Evolutionary conservation across 2,888 invertebrate genomes (phyloP).

Genomic region (Bugula neritina): DNA sequence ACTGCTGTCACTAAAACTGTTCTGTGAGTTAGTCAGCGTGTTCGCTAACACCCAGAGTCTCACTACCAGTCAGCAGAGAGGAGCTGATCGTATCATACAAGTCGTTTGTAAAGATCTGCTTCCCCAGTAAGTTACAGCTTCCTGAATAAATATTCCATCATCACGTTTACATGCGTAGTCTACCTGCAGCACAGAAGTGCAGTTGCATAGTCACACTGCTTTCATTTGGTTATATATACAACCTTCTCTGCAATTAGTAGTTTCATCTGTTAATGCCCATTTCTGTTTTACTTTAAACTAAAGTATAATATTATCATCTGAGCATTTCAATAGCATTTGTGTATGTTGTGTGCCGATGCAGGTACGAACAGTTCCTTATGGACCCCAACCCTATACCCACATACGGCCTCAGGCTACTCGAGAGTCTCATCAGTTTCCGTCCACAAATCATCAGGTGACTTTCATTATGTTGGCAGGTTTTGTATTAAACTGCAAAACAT

Average conservation of each 20-base stretch:
- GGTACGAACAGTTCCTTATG: slow-evolving; percentile 50
- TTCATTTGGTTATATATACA: too few relatives aligned
- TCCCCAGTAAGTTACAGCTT: slow-evolving; percentile 41
- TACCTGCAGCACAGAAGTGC: too few relatives aligned
- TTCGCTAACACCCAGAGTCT: slow-evolving; percentile 42
- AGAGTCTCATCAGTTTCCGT: slow-evolving; percentile 44
- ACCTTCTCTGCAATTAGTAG: too few relatives aligned
- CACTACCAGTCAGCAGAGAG: slow-evolving; percentile 29
- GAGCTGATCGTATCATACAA: slow-evolving; percentile 37
- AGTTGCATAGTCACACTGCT: too few relatives aligned
- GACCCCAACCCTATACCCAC: slow-evolving; percentile 50
- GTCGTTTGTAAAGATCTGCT: slow-evolving; percentile 44
- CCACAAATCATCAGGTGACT: slow-evolving; percentile 37
- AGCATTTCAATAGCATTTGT: too few relatives aligned
- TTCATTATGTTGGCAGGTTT: background rate
- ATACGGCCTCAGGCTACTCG: slow-evolving; percentile 45
- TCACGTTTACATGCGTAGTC: too few relatives aligned
- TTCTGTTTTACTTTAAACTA: too few relatives aligned
- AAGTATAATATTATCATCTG: too few relatives aligned
- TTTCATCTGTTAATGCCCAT: too few relatives aligned
- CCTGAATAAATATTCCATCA: too few relatives aligned
- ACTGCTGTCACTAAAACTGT: slow-evolving; percentile 42
- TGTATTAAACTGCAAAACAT: too few relatives aligned
- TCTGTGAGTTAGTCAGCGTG: slow-evolving; percentile 47
- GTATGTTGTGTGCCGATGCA: too few relatives aligned